Conservation (phyloP, 2,888 invertebrate genomes). For the Athripsodes cinereus region DNA sequence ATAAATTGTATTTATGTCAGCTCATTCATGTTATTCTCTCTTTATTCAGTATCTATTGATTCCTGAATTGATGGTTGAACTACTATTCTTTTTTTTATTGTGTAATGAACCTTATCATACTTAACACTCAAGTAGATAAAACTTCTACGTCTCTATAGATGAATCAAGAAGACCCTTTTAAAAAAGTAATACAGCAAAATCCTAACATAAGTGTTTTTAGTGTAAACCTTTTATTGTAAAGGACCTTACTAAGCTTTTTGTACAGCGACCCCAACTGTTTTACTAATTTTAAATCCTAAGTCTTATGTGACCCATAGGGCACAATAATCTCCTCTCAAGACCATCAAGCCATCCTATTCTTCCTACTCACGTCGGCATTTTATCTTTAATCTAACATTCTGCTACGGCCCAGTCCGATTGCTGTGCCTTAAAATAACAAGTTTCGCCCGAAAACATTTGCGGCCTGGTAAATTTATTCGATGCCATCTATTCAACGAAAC, state of each 20-base stretch:
- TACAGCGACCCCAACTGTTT: not conserved
- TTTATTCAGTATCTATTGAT: too few relatives aligned
- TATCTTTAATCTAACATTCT: constrained; percentile 1
- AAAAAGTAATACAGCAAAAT: not conserved
- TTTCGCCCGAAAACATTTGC: constrained; percentile 3
- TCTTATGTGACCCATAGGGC: constrained; percentile 1
- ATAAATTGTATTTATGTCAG: too few relatives aligned
- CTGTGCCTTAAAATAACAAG: not conserved
- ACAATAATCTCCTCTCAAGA: not conserved
- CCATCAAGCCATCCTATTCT: not conserved
- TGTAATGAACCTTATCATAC: too few relatives aligned
- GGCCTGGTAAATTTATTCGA: constrained; percentile 20
- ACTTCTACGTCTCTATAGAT: not conserved
- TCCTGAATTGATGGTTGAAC: too few relatives aligned
- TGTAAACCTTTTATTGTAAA: constrained; percentile 1
- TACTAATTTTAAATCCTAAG: not conserved
- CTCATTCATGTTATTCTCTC: too few relatives aligned
- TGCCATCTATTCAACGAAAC: constrained; percentile 22
- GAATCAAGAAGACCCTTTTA: not conserved
- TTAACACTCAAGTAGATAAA: too few relatives aligned
- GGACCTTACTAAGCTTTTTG: constrained; percentile 1
- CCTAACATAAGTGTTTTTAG: not conserved
- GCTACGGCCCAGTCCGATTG: not conserved
- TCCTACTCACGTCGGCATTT: constrained; percentile 1
- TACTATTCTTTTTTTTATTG: too few relatives aligned